phyloP scores from a whole-genome alignment of 2,797 vertebrate species.

The Steatocranus sp. region DNA sequence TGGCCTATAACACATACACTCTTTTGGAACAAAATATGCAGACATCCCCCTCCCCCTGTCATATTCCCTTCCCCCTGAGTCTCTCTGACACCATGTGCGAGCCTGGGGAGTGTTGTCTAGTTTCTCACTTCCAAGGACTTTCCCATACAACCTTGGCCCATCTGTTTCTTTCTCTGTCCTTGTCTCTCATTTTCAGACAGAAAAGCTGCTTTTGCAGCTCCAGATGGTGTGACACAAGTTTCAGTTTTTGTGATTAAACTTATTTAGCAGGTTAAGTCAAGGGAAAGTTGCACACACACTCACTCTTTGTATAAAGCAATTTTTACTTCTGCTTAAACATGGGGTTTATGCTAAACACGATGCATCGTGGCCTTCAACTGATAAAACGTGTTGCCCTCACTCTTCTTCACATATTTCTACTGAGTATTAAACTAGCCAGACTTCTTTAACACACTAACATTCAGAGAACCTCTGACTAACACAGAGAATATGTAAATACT shows the following conservation, averaged over 20 bases:
- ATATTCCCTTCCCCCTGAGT: background rate
- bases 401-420: background rate
- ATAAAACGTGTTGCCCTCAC: background rate
- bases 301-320: background rate
- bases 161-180: background rate
- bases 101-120: background rate
- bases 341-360: background rate
- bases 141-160: background rate
- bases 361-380: background rate
- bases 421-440: background rate
- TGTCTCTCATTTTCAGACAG: slow-evolving; percentile 1
- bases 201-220: background rate
- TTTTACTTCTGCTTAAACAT: background rate
- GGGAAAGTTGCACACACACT: background rate
- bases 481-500: too few species aligned
- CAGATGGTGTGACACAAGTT: background rate
- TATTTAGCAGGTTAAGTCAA: background rate
- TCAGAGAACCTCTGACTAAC: background rate
- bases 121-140: slow-evolving; percentile 13
- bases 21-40: background rate
- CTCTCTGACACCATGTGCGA: background rate
- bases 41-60: background rate
- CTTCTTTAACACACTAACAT: background rate
- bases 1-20: background rate
- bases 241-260: background rate